Conservation (phyloP, 2,797 vertebrate species). For the Cyprinella venusta region DNA sequence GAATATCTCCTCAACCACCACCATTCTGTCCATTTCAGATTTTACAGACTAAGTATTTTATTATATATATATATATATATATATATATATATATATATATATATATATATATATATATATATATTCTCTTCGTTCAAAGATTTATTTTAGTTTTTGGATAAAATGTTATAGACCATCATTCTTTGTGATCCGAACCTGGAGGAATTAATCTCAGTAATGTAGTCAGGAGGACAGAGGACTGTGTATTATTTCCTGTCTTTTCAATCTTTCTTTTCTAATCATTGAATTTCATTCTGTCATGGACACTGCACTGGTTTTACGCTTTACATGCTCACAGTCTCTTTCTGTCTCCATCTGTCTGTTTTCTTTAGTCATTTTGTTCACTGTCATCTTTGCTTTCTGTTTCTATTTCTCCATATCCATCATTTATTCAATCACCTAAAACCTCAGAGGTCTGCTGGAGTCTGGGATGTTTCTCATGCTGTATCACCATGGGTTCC, state of each 20-base stretch:
- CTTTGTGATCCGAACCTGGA: too few species aligned
- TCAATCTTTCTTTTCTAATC: neutral
- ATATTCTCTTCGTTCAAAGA: too few species aligned
- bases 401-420: neutral
- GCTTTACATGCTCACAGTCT: neutral
- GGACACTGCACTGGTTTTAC: neutral
- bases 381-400: neutral
- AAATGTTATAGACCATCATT: neutral
- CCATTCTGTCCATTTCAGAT: too few species aligned
- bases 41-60: too few species aligned
- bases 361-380: neutral
- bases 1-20: too few species aligned
- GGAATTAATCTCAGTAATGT: too few species aligned
- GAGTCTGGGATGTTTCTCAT: constrained; percentile 32
- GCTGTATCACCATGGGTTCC: constrained; percentile 54
- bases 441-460: constrained; percentile 36
- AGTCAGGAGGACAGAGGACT: neutral
- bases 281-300: neutral
- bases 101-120: too few species aligned
- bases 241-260: neutral
- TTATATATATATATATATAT: too few species aligned
- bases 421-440: constrained; percentile 26
- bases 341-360: neutral
- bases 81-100: too few species aligned
- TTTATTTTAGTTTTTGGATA: neutral